A percentile compares a stretch with the other conserved stretches of the same genome.
Evolutionary conservation across 2,113 vertebrate genomes (phyloP).

Genomic region (Oreotragus oreotragus): DNA sequence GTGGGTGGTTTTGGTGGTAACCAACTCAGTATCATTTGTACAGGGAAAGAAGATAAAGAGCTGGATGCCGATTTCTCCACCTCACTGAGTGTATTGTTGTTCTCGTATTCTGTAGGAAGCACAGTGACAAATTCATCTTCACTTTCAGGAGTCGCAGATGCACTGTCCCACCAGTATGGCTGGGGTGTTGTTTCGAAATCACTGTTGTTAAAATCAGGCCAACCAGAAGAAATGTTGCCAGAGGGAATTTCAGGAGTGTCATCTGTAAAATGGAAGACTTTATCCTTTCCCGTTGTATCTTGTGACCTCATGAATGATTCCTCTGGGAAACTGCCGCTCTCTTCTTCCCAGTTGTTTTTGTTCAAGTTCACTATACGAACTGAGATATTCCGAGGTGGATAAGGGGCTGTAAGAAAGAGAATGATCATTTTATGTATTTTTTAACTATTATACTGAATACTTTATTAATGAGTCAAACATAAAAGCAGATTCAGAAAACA

Average conservation of each 20-base stretch:
- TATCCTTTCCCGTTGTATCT: constrained; percentile 60
- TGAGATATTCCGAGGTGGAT: constrained; percentile 92
- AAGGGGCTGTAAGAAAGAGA: constrained; percentile 84
- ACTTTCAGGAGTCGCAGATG: constrained; percentile 61
- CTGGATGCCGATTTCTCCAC: constrained; percentile 65
- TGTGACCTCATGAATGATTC: constrained; percentile 74
- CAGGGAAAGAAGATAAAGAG: constrained; percentile 77
- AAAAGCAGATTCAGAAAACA: background rate
- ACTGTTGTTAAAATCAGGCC: constrained; percentile 60
- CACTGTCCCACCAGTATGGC: constrained; percentile 79
- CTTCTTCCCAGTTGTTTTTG: constrained; percentile 79
- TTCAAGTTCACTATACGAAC: constrained; percentile 86
- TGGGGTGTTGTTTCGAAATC: constrained; percentile 63
- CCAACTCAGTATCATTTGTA: constrained; percentile 93
- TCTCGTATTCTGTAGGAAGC: constrained; percentile 79
- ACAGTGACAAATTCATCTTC: constrained; percentile 88
- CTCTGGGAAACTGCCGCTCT: constrained; percentile 78
- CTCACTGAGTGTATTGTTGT: constrained; percentile 72
- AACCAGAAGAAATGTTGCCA: constrained; percentile 69
- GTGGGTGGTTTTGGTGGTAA: constrained; percentile 89
- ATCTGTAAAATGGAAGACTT: constrained; percentile 34
- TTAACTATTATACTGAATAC: background rate
- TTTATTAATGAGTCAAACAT: background rate
- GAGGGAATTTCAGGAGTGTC: constrained; percentile 48
- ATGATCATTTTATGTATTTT: background rate